phyloP scores from a whole-genome alignment of 2,888 invertebrate genomes.

The Platerodrilus igneus region DNA sequence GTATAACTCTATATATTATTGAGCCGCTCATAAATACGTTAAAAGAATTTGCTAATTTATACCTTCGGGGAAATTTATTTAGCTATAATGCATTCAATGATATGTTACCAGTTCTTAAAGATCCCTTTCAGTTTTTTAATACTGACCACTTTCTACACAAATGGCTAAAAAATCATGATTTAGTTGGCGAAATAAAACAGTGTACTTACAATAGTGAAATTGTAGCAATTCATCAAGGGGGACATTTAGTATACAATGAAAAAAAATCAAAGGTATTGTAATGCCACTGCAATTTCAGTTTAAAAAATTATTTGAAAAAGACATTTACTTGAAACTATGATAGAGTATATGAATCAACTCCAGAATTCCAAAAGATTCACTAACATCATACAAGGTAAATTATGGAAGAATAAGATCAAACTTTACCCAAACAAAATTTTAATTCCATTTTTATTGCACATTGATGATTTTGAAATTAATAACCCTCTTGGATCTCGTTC shows the following conservation, averaged over 20 bases:
- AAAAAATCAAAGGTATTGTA: slow-evolving; percentile 17
- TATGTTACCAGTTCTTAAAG: no score
- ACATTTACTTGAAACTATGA: slow-evolving; percentile 12
- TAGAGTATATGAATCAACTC: slow-evolving; percentile 10
- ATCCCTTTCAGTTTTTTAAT: slow-evolving; percentile 11
- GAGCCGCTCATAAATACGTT: slow-evolving; percentile 10
- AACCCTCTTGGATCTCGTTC: slow-evolving; percentile 30
- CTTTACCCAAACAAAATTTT: slow-evolving; percentile 25
- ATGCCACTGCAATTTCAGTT: slow-evolving; percentile 21
- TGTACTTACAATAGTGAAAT: slow-evolving; percentile 13
- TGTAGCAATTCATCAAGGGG: slow-evolving; percentile 4
- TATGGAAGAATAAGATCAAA: slow-evolving; percentile 28
- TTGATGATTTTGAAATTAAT: slow-evolving; percentile 33
- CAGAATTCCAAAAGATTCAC: slow-evolving; percentile 10
- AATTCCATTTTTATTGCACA: slow-evolving; percentile 27
- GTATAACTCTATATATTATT: slow-evolving; percentile 6
- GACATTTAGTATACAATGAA: slow-evolving; percentile 15
- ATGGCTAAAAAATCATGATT: slow-evolving; percentile 8
- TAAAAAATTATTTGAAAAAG: slow-evolving; percentile 18
- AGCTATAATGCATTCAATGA: slow-evolving; percentile 9
- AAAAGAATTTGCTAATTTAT: slow-evolving; percentile 11
- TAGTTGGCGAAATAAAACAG: slow-evolving; percentile 8
- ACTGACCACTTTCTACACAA: slow-evolving; percentile 15
- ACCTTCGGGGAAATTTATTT: slow-evolving; percentile 7
- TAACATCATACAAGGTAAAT: slow-evolving; percentile 27